Evolutionary conservation across 2,797 vertebrate genomes (phyloP).

Genomic region (Meda fulgida): DNA sequence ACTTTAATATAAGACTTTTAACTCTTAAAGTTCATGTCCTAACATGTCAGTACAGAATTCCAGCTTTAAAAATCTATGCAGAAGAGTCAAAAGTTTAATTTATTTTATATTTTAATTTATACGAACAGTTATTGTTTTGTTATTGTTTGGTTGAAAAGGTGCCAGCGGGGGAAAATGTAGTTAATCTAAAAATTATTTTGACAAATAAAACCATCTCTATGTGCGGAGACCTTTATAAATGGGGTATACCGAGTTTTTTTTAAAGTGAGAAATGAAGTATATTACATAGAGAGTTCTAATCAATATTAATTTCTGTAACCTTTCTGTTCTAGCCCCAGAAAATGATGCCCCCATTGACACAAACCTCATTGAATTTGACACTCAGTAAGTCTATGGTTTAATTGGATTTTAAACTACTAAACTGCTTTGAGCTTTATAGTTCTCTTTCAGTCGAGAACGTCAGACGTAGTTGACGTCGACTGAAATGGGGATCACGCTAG

Average conservation of each 20-base stretch:
- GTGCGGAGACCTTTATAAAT: background rate
- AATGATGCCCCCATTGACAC: conserved; percentile 88
- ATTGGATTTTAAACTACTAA: background rate
- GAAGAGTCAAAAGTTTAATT: background rate
- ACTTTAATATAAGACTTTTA: background rate
- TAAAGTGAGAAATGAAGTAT: background rate
- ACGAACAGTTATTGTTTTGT: background rate
- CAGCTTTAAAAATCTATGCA: background rate
- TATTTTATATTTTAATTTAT: background rate
- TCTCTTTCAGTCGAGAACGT: no score
- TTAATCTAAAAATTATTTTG: no score
- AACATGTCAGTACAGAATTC: background rate
- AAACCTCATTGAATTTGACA: conserved; percentile 95
- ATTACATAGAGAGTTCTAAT: background rate
- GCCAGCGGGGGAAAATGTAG: background rate
- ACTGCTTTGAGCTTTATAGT: background rate
- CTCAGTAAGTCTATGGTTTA: conserved; percentile 83
- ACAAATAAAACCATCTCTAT: background rate
- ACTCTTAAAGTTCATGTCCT: background rate
- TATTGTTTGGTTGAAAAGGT: background rate
- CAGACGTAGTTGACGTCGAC: no score
- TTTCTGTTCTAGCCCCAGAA: conserved; percentile 82
- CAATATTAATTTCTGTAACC: background rate
- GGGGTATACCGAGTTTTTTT: background rate
- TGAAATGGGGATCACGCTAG: no score